Base-by-base conservation (phyloP, 2,113 vertebrate genomes). In the Atrichornis clamosus region DNA sequence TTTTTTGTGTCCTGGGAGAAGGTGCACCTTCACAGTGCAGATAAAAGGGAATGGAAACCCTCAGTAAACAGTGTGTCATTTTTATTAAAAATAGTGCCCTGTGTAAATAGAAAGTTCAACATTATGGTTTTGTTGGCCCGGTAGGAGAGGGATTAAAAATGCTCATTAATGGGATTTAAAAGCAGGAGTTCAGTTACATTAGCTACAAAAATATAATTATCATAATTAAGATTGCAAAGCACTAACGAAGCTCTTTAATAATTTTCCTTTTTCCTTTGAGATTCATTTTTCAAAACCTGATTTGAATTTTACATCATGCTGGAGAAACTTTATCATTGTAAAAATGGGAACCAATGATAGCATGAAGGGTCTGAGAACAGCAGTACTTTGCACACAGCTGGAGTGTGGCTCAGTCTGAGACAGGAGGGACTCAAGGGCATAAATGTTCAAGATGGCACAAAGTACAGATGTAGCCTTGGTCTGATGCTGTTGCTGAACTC, bases 201-300 rank as follows among this genome's bases (percentile, higher is more conserved):
- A 95, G 92, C 83, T 96, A 95, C 90, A 96, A 96, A 97, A 97
- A 95, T 97, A 94, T 92, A 93, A 96, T 97, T 97, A 96, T 97
- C 88, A 92, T 97, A 97, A 97, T 96, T 97, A 97, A 97, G 95
- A 96, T 95, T 96, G 93, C 95, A 92, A 89, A 96, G 95, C 84
- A 89, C 90, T 95, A 96, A 96, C 84, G 80, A 96, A 94, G 88
- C 84, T 89, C 76, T 95, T 96, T 95, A 97, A 96, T 96, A 96
- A 95, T 96, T 93, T 92, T 93, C 92, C 41, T 64, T 97, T 95
- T 89, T 82, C 96, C 96, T 93, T 93, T 28, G 96, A 96, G 96
- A 95, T 94, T 92, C 58, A 53, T 78, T 96, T 93, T 2, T 20
- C 84, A 95, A 92, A 96, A 93, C 65, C 69, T 96, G 92, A 94